Evolutionary conservation across 2,888 invertebrate genomes (phyloP), one percentile per base, ranked within the genome.

Genomic region (Ischnura elegans): DNA sequence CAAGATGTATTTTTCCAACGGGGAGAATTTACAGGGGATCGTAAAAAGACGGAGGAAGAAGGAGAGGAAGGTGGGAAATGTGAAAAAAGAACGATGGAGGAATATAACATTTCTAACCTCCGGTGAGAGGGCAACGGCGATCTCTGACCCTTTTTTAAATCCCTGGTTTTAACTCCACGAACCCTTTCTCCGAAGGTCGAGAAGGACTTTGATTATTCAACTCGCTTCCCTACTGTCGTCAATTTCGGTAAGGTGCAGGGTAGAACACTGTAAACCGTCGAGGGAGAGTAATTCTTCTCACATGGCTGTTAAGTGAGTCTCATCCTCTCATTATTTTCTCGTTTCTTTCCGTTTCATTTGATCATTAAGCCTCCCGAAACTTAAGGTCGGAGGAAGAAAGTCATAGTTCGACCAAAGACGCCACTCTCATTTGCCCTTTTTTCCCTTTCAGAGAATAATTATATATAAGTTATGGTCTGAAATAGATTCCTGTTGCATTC

Each of bases 1-100:
- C 29, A 76, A 76, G 76, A 76, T 76, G 36, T 76, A 76, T 76
- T 76, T 76, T 76, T 76, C 76, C 76, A 76, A 76, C 36, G 76
- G 36, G 76, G 36, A 16, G 76, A 76, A 76, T 76, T 76, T 76
- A 76, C 76, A 29, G 76, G 36, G 36, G 29, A n/a, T 29, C 76
- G 76, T 76, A 76, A 76, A 76, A 76, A 29, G 76, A 76, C 36
- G 76, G 36, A 25, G 36, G 76, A 36, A 36, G 13, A 13, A 6
- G 66, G 13, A 76, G 2, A 36, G 36, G n/a, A 25, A 25, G 76
- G 76, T 36, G 76, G 76, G 36, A 36, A 36, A 36, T 36, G 76
- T 10, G 10, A 76, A 76, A 36, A 76, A 36, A 76, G 16, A 76
- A 5, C 29, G 66, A 76, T 36, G 36, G 36, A 3, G 10, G 36